Evolutionary conservation across 2,797 vertebrate genomes (phyloP), one percentile per base, ranked within the genome.

Genomic region (Onychomys leucogaster): DNA sequence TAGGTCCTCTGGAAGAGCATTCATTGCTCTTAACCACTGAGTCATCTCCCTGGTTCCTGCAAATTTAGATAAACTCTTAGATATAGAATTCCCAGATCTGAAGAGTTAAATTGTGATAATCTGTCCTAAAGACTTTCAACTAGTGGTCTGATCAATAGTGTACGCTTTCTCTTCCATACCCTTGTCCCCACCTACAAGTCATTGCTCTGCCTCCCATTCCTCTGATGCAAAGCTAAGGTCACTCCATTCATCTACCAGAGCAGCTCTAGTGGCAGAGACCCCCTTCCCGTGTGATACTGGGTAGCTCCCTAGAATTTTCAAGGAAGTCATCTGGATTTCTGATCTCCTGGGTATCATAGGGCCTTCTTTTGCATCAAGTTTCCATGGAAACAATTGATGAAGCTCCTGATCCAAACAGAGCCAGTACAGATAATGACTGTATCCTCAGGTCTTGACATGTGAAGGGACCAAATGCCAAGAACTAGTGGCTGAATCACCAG

Each of bases 101-200:
- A 92, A 71, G 13, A 92, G 65, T 59, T 87, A 91, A 93, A 85
- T 43, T 90, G 46, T n/a, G 57, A n/a, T 71, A 80, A 95, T 84
- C 43, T 90, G 9, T 5, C 87, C 71, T 37, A 43, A 91, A 67
- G 19, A 52, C 41, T 85, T 93, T 6, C 4, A 90, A 41, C n/a
- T 69, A n/a, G 16, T 5, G 21, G 1, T 88, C n/a, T 88, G 19
- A 52, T 65, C 63, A 83, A 73, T 27, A 9, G 19, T 34, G 5
- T 11, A 65, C 34, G 8, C 12, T 69, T 65, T 9, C 1, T 32
- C 12, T 43, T 91, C 41, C 49, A 41, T 59, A 12, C n/a, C 32
- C n/a, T 61, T 57, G 67, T 23, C 37, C 29, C 23, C 67, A 61
- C 80, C 52, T 11, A 61, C 55, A 57, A 94, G 75, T 29, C 85